Evolutionary conservation across 1,140 invertebrate genomes (phyloP).

Genomic region (Ganaspis sp.): DNA sequence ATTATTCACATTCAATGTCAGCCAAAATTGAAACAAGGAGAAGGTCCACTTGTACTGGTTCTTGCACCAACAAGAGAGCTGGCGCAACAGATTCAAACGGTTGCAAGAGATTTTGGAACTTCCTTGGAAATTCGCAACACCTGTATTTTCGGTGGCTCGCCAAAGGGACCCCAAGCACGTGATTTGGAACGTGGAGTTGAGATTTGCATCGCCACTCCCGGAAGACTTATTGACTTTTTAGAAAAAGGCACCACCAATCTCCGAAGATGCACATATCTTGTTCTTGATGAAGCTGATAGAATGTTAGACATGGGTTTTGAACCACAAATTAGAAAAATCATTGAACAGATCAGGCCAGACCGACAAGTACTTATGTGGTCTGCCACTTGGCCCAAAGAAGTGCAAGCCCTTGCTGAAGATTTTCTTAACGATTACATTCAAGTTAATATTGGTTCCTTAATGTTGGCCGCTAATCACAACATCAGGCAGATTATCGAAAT

Average conservation of each 20-base stretch:
- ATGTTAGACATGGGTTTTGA: conserved; percentile 99
- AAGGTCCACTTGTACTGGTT: conserved; percentile 95
- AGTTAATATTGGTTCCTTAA: conserved; percentile 96
- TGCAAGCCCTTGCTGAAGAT: conserved; percentile 94
- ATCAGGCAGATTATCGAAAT: conserved; percentile 98
- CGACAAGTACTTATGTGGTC: conserved; percentile 99
- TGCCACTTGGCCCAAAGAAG: conserved; percentile 99
- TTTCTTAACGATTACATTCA: conserved; percentile 93
- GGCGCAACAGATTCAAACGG: conserved; percentile 98
- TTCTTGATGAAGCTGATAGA: conserved; percentile 95
- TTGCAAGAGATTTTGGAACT: conserved; percentile 92
- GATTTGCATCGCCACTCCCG: conserved; percentile 97
- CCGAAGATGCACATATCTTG: conserved; percentile 94
- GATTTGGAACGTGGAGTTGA: conserved; percentile 94
- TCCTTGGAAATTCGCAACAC: conserved; percentile 90
- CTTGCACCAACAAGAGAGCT: conserved; percentile 97
- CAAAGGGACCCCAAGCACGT: conserved; percentile 94
- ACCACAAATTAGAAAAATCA: conserved; percentile 98
- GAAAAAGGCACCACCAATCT: conserved; percentile 94
- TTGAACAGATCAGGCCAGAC: conserved; percentile 96
- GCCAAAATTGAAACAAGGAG: conserved; percentile 83
- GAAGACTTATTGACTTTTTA: conserved; percentile 97
- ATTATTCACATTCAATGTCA: conserved; percentile 87
- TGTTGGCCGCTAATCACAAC: conserved; percentile 97
- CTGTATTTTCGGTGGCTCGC: conserved; percentile 98